These are phyloP conservation scores for Heteromurus nitidus DNA, from an alignment of 2,888 invertebrate genomes.

Conservation along the genomic window DNA sequence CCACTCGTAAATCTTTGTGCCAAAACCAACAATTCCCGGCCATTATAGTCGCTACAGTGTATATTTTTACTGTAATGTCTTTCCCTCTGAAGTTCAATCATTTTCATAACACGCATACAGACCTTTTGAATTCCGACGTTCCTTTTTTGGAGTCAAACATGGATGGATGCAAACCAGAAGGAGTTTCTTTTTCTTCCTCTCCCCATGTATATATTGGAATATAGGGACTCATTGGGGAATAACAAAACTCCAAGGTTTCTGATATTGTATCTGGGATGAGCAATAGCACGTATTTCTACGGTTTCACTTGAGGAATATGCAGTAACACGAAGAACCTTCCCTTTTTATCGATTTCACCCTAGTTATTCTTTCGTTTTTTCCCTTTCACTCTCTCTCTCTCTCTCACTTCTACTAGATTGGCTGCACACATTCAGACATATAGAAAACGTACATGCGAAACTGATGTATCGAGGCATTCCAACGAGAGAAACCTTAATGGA, in stretches of 20 bases:
- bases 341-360: slow-evolving; percentile 45
- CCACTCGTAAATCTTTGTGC: slow-evolving; percentile 16
- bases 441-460: background rate
- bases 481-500: slow-evolving; percentile 13
- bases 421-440: slow-evolving; percentile 5
- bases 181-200: background rate
- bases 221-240: background rate
- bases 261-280: slow-evolving; percentile 4
- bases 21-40: slow-evolving; percentile 1
- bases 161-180: background rate
- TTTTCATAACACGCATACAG: background rate
- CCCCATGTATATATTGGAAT: background rate
- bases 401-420: slow-evolving; percentile 16
- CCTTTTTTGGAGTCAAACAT: background rate
- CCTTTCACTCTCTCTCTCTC: background rate
- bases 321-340: slow-evolving; percentile 23
- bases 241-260: slow-evolving; percentile 22
- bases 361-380: slow-evolving; percentile 1
- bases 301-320: slow-evolving; percentile 27
- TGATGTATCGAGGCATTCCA: slow-evolving; percentile 19
- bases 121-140: background rate
- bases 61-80: background rate
- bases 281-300: slow-evolving; percentile 10
- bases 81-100: slow-evolving; percentile 1
- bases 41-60: background rate